Base-by-base conservation (phyloP, 1,140 invertebrate genomes). In the Diprion similis region DNA sequence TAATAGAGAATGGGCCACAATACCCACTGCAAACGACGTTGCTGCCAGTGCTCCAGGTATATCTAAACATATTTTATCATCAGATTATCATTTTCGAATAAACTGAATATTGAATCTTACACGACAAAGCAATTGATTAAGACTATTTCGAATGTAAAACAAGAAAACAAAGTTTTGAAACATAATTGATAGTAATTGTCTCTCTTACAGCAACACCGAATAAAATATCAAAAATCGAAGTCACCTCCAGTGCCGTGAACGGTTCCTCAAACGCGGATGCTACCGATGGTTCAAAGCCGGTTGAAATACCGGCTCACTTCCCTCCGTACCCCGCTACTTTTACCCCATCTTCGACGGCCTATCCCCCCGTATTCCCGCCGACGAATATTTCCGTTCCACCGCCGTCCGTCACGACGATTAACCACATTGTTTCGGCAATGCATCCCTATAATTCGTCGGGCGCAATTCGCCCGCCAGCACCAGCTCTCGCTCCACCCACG, bases 321-420 rank as follows among this genome's bases (percentile, higher is more conserved):
- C 70, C 81, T 37, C 76, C 83, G 0, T 88, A 84, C 73, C 74
- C 84, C 8, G 11, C 81, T 10, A 83, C 80, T 78, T 87, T 84
- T 70, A n/a, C 82, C 17, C 78, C 78, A 15, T 71, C 76, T 8
- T 76, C 74, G 65, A 72, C 82, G 8, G 81, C 73, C 46, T 88
- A 87, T 77, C 82, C 85, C 1, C 77, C 85, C 18, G 83, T 84
- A 8, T 88, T 87, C 78, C 85, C 86, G 66, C 85, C 84, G 13
- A 72, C 84, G 10, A 88, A 87, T 72, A 82, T 87, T 46, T 78
- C 82, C 3, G 82, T 87, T 68, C 86, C 87, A 10, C 87, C 86
- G 1, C 86, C 87, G 8, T 80, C 85, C 15, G 82, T 87, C 3
- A 86, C 84, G 67, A 71, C 84, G 17, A 80, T 88, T 72, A 87